Percentiles rank a stretch among this genome's conserved stretches.
Evolutionary conservation across 2,113 vertebrate genomes (phyloP).

Genomic region (Struthidea cinerea): DNA sequence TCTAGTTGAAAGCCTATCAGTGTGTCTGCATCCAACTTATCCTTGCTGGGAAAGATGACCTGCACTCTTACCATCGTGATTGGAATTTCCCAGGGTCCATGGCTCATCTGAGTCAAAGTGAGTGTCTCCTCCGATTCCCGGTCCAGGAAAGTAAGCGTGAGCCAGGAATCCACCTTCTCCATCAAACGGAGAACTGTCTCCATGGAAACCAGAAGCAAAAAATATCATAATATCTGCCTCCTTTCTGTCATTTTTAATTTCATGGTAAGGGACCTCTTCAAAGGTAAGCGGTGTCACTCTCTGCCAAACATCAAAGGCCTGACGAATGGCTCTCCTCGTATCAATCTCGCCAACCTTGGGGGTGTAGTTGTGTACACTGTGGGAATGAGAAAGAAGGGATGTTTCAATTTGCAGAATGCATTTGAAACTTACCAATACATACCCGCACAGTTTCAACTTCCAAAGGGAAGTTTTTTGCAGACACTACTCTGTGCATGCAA

Average conservation of each 20-base stretch:
- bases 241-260: slow-evolving; percentile 93
- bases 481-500: background rate
- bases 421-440: background rate
- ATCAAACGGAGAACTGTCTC: slow-evolving; percentile 96
- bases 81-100: slow-evolving; percentile 93
- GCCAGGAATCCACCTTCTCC: slow-evolving; percentile 97
- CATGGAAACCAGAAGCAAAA: slow-evolving; percentile 98
- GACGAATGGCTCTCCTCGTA: slow-evolving; percentile 91
- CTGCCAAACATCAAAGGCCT: slow-evolving; percentile 98
- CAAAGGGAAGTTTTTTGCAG: background rate
- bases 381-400: background rate
- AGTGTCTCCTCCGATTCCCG: slow-evolving; percentile 96
- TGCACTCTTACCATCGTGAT: slow-evolving; percentile 86
- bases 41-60: background rate
- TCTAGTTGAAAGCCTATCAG: background rate
- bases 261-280: slow-evolving; percentile 94
- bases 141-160: slow-evolving; percentile 96
- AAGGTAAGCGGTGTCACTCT: slow-evolving; percentile 93
- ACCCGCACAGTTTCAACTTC: background rate
- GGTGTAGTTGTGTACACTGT: slow-evolving; percentile 96
- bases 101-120: slow-evolving; percentile 98
- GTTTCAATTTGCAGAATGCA: background rate
- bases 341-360: slow-evolving; percentile 96
- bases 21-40: background rate
- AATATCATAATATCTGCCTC: slow-evolving; percentile 99